phyloP scores from a whole-genome alignment of 2,888 invertebrate species.

The Penaeus monodon region DNA sequence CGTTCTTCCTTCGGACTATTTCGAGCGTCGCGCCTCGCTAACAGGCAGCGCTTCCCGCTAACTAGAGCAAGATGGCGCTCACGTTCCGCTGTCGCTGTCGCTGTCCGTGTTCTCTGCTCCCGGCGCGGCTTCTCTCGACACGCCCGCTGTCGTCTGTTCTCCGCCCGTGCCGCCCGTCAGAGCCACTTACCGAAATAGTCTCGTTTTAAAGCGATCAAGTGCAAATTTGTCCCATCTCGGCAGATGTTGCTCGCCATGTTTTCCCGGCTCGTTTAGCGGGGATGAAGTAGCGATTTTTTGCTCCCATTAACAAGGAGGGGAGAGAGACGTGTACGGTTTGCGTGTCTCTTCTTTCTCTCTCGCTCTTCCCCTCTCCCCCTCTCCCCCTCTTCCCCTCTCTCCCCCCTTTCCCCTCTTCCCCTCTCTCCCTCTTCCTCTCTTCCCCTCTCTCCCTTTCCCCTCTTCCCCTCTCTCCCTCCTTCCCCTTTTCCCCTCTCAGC shows the following conservation, averaged over 20 bases:
- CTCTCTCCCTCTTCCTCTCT: background rate
- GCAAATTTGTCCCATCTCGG: slow-evolving; percentile 1
- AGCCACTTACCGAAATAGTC: slow-evolving; percentile 13
- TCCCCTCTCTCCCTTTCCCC: background rate
- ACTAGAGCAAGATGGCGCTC: too few relatives aligned
- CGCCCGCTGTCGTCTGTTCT: background rate
- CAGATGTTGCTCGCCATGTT: slow-evolving; percentile 13
- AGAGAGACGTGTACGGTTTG: background rate
- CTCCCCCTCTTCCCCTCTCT: background rate
- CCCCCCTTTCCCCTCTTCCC: too few relatives aligned
- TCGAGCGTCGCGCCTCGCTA: too few relatives aligned
- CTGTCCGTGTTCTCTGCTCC: background rate
- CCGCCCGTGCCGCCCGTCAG: background rate
- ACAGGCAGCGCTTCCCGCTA: too few relatives aligned
- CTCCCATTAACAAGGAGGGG: background rate
- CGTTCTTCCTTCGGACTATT: too few relatives aligned
- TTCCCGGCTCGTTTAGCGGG: slow-evolving; percentile 11
- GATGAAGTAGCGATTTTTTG: slow-evolving; percentile 3
- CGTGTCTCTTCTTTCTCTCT: too few relatives aligned
- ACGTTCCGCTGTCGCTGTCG: too few relatives aligned
- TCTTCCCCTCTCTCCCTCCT: background rate
- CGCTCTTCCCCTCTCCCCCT: background rate
- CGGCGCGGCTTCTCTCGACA: background rate
- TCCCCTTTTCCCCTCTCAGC: background rate
- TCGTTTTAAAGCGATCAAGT: slow-evolving; percentile 7